Base-by-base conservation (phyloP, 2,888 invertebrate species). In the Adelognathus sp. region DNA sequence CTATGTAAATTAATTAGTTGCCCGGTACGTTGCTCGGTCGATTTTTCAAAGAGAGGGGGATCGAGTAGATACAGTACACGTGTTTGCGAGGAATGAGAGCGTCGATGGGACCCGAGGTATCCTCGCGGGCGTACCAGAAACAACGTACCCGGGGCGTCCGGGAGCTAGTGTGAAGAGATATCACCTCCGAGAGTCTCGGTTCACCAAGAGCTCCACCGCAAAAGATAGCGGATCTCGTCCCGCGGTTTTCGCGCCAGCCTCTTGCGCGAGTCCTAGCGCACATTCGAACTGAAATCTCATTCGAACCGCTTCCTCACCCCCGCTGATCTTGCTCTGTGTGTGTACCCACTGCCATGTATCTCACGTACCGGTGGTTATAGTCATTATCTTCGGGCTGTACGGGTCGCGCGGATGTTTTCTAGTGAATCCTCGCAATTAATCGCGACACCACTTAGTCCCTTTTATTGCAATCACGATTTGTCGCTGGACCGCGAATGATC, bases 1-100 rank as follows among this genome's bases (percentile, higher is more conserved):
- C 86, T 88, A 89, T 89, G 88, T 85, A 89, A 89, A 89, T 89
- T 88, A 89, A 89, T 89, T 89, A 89, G 88, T 83, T 83, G 74
- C 83, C 81, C 81, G 83, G 86, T 86, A 86, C 74, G 86, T 81
- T 81, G 85, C 82, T 18, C 41, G 9, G 44, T 27, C 33, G 46
- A 88, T 88, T 89, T 88, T 89, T 88, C 84, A 84, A 81, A 50
- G 74, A 79, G 85, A 84, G 86, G 85, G 31, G 52, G 50, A 29
- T 36, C 29, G 16, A 31, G 33, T 11, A 33, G 33, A 56, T 9
- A 27, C 27, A 24, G 14, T 6, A 7, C 24, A 21, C 9, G 27
- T 41, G 60, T n/a, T n/a, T 61, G 61, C 44, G 21, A 67, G 33
- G 24, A 50, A 11, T 60, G 61, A 41, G 33, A 72, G 36, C 18